phyloP scores from a whole-genome alignment of 2,888 invertebrate species.

The Drosophila antonietae region DNA sequence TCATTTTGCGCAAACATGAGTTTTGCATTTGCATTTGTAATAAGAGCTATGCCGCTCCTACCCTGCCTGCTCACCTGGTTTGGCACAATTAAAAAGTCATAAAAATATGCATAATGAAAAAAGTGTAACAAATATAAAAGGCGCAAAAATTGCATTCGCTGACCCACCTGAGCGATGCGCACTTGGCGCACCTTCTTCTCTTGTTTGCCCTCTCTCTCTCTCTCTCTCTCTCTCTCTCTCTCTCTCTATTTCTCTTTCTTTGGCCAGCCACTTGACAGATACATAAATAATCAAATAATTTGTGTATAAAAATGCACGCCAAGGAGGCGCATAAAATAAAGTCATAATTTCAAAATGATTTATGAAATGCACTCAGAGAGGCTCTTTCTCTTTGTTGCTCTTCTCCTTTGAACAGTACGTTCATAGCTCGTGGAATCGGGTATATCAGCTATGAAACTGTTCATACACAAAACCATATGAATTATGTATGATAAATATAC shows the following conservation, averaged over 20 bases:
- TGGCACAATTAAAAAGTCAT: conserved; percentile 67
- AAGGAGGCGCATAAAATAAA: conserved; percentile 67
- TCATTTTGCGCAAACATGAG: conserved; percentile 63
- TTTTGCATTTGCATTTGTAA: conserved; percentile 70
- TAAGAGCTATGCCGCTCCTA: conserved; percentile 19
- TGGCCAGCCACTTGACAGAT: conserved; percentile 25
- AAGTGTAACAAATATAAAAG: conserved; percentile 17
- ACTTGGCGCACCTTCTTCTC: conserved; percentile 44
- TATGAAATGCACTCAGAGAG: conserved; percentile 63
- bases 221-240: not conserved
- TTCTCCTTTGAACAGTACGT: conserved; percentile 16
- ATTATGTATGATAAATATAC: not conserved
- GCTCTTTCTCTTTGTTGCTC: conserved; percentile 16
- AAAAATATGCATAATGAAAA: conserved; percentile 47
- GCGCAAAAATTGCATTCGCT: conserved; percentile 25
- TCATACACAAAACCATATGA: no score
- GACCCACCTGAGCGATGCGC: conserved; percentile 42
- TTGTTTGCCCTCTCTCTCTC: not conserved
- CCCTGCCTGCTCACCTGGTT: not conserved
- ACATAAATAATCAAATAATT: conserved; percentile 71
- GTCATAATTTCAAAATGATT: conserved; percentile 77
- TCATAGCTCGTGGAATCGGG: not conserved
- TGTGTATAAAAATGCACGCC: conserved; percentile 71
- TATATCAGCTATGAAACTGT: not conserved
- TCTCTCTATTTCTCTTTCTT: not conserved